Percentiles rank a stretch among this genome's conserved stretches.
Conservation (phyloP, 2,797 vertebrate genomes). For the Pyrocephalus nanus region DNA sequence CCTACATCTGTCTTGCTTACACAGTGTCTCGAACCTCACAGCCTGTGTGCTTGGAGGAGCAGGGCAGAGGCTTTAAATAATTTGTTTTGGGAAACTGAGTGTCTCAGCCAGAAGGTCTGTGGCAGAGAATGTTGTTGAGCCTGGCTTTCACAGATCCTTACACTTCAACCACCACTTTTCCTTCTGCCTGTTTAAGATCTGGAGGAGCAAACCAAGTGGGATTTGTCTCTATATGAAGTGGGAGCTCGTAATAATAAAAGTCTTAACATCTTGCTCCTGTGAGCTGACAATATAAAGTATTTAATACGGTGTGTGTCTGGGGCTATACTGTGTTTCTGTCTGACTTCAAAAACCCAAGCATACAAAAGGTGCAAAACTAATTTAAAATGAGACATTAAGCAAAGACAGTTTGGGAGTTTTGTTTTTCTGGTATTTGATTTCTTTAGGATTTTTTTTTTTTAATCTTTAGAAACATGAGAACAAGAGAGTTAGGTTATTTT, state of each 20-base stretch:
- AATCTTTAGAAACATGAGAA: background rate
- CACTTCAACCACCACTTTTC: background rate
- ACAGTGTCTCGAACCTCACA: background rate
- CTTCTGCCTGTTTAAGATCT: background rate
- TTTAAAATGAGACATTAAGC: conserved; percentile 13
- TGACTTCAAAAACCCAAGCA: conserved; percentile 5
- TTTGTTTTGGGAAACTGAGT: background rate
- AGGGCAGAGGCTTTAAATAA: background rate
- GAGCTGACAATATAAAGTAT: background rate
- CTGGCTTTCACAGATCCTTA: background rate
- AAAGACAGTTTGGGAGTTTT: background rate
- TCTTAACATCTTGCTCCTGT: background rate
- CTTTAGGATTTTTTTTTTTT: background rate
- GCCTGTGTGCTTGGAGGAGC: background rate
- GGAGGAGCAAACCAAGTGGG: background rate
- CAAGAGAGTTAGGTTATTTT: background rate
- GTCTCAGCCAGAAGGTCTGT: background rate
- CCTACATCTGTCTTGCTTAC: background rate
- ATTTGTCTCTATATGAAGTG: background rate
- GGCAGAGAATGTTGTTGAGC: background rate
- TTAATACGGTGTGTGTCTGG: background rate
- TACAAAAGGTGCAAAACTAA: background rate
- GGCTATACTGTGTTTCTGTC: background rate
- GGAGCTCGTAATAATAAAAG: background rate
- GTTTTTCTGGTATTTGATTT: background rate